A percentile compares a stretch with the other conserved stretches of the same genome.
phyloP scores from a whole-genome alignment of 2,888 invertebrate species.

The Torymus auratus region DNA sequence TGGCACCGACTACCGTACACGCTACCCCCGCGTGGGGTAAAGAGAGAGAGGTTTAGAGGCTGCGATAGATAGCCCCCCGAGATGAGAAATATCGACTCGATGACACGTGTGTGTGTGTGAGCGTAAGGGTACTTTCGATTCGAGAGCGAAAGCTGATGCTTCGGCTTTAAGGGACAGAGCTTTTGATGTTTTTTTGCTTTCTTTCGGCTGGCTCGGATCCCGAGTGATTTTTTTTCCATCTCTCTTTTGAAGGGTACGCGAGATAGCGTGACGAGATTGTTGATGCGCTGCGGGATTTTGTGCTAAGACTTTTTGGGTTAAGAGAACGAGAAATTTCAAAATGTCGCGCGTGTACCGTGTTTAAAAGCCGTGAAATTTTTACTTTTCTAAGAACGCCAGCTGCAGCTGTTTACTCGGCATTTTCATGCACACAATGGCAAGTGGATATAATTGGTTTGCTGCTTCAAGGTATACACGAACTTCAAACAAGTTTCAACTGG shows the following conservation, averaged over 20 bases:
- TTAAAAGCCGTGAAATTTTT: no score
- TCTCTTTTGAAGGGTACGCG: not conserved
- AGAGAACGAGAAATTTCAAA: no score
- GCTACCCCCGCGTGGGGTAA: not conserved
- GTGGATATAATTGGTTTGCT: no score
- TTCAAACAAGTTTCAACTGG: no score
- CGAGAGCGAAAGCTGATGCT: slow-evolving; percentile 25
- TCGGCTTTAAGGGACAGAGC: not conserved
- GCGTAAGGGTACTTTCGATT: slow-evolving; percentile 16
- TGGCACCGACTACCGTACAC: not conserved
- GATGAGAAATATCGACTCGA: slow-evolving; percentile 41
- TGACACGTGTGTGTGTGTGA: not conserved
- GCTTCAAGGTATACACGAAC: no score
- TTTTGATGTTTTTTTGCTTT: slow-evolving; percentile 5
- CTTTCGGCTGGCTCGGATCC: not conserved
- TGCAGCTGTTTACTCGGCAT: no score
- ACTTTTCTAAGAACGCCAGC: no score
- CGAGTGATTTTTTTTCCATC: not conserved
- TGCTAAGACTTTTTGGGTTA: no score
- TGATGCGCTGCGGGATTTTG: no score
- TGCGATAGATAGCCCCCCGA: slow-evolving; percentile 11
- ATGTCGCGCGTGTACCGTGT: no score
- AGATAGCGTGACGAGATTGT: no score
- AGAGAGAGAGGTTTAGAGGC: not conserved
- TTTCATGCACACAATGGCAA: no score